Base-by-base conservation (phyloP, 2,113 vertebrate genomes). In the Ondatra zibethicus region DNA sequence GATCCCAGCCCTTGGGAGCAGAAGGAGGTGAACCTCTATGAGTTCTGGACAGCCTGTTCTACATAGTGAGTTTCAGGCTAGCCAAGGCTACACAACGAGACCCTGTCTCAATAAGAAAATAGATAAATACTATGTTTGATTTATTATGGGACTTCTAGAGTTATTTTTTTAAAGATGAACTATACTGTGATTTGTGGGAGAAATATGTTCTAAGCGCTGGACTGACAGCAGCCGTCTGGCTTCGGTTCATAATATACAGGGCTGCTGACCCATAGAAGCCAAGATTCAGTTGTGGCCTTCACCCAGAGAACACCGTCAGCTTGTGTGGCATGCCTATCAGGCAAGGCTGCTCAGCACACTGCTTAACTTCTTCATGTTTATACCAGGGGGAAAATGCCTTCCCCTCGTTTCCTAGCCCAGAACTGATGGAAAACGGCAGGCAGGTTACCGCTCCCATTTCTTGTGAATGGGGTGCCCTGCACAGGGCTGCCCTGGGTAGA, bases 221-320 rank as follows among this genome's bases (percentile, higher is more conserved):
- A 93, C 89, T 19, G 29, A 68, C n/a, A 94, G 93, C 70, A 96
- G 84, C 97, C 97, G 89, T 86, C 47, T 97, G 97, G 94, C 82
- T 96, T 96, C 78, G 89, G 96, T 97, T 97, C 95, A 77, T 91
- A 80, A 63, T 33, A 65, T 92, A 92, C 23, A 98, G 95, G 7
- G 19, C 25, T 94, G 92, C 42, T 1, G 96, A 97, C 45, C 92
- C 96, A 96, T 61, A 96, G 76, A 96, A 92, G 92, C 82, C 95
- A 97, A 87, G 93, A 89, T 88, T 93, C 92, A 92, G 92, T 70
- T 65, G 82, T 94, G 75, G 93, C 97, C 23, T 97, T 87, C 95
- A 91, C 68, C 42, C 68, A 36, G 96, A 97, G 85, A 94, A 97
- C 76, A 96, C 87, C 84, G 85, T 96, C 85, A 97, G 84, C 96